Percentiles rank a stretch among this genome's conserved stretches.
These are phyloP conservation scores for Aspidiotus destructor DNA, from an alignment of 2,888 invertebrate species.

Conservation along the genomic window DNA sequence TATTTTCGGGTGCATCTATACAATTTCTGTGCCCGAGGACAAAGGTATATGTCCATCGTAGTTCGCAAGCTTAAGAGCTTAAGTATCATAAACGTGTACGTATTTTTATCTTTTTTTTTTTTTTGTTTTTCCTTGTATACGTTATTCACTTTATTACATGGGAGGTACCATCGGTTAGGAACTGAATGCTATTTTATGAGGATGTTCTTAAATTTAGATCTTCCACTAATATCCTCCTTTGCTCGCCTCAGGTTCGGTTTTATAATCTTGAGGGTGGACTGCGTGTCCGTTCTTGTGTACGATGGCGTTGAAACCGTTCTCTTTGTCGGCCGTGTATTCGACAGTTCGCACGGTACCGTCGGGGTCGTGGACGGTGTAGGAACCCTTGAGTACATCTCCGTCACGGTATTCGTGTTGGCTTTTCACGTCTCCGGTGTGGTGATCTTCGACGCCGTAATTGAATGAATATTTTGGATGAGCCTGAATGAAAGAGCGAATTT, in stretches of 20 bases:
- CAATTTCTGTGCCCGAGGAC: too few species aligned
- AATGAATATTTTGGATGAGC: constrained; percentile 38
- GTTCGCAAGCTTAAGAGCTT: too few species aligned
- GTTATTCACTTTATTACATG: too few species aligned
- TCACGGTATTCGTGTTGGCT: constrained; percentile 38
- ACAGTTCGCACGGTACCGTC: constrained; percentile 38
- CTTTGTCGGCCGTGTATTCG: constrained; percentile 39
- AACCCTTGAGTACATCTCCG: constrained; percentile 39
- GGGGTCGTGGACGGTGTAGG: constrained; percentile 38
- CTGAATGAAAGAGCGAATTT: constrained; percentile 33
- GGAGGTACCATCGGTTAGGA: too few species aligned
- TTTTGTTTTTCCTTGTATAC: too few species aligned
- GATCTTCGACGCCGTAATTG: constrained; percentile 38
- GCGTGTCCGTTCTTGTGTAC: constrained; percentile 38
- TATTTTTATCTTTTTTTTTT: too few species aligned
- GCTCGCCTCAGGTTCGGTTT: constrained; percentile 11
- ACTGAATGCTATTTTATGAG: too few species aligned
- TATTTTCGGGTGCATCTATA: too few species aligned
- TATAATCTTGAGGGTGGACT: constrained; percentile 36
- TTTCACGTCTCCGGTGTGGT: constrained; percentile 38
- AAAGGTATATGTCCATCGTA: too few species aligned
- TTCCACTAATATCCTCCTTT: background rate
- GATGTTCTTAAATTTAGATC: too few species aligned
- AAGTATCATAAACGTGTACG: too few species aligned
- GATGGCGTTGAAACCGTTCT: constrained; percentile 39